Evolutionary conservation across 2,888 invertebrate species (phyloP), one percentile per base, ranked within the genome.

Genomic region (Elysia crispata): DNA sequence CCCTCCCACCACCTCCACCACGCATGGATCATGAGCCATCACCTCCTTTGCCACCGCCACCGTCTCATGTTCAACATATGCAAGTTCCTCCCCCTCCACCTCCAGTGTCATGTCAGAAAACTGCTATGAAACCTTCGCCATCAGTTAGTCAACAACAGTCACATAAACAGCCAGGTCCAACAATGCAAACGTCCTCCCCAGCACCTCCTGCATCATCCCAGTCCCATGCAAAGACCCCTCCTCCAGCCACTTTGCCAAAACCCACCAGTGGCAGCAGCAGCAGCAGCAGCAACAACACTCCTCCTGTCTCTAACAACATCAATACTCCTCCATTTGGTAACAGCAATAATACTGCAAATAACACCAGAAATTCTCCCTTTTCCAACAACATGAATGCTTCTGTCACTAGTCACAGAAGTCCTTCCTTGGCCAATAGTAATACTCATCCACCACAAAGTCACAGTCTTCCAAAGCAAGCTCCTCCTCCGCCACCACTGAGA

Each of bases 241-340:
- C 82, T 67, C 83, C 84, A 23, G 77, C 80, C 64, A 83, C 85
- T 33, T 50, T 82, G 49, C 80, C 81, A 30, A 79, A 82, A 62
- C 77, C 84, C 28, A 67, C 64, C n/a, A 73, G 69, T 54, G n/a
- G 23, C 54, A 64, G 33, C 77, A 25, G 20, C 67, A 50, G 41
- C 78, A 73, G 73, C 70, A 66, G 60, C 76, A 70, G 49, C 76
- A 33, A 41, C 41, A 64, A 62, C 25, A 75, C 67, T 60, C 80
- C 77, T 76, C 33, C 75, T 72, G 76, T 76, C 78, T 15, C 60
- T 31, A 50, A 31, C 57, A 70, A 25, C 50, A 31, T 57, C 15
- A 50, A 50, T 66, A 25, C 33, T 23, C 64, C 75, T 18, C 41
- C 54, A 64, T 41, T 25, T 31, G 13, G 62, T 50, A 25, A 64